Conservation (phyloP, 2,797 vertebrate genomes). For the Mycteria americana region DNA sequence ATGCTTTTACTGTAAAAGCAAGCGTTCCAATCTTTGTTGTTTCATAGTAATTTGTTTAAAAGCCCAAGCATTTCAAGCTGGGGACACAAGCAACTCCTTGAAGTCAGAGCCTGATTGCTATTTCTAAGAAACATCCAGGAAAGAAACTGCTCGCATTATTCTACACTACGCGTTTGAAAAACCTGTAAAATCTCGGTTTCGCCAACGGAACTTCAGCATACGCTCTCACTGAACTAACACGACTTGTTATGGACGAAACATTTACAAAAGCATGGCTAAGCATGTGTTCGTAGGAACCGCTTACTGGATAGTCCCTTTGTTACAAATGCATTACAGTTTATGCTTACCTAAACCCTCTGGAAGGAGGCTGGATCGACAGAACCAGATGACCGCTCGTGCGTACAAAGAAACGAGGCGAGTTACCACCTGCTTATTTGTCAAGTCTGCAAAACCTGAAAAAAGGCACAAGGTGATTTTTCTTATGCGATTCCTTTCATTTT, state of each 20-base stretch:
- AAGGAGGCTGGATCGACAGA: constrained; percentile 87
- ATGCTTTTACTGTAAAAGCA: background rate
- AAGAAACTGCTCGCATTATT: background rate
- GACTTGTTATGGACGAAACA: background rate
- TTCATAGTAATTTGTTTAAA: background rate
- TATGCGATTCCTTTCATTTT: background rate
- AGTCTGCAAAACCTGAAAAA: constrained; percentile 80
- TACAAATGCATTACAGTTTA: background rate
- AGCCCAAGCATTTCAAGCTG: background rate
- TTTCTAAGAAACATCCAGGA: background rate
- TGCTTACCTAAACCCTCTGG: constrained; percentile 87
- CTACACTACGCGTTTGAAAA: background rate
- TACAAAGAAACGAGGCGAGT: constrained; percentile 88
- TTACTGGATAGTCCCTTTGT: background rate
- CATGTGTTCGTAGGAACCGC: too few relatives aligned
- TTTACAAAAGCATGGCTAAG: background rate
- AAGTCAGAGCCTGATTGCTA: background rate
- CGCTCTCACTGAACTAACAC: background rate
- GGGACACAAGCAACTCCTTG: background rate
- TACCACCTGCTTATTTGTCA: constrained; percentile 87
- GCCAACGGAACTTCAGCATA: background rate
- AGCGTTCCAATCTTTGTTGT: background rate
- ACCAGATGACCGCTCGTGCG: constrained; percentile 94
- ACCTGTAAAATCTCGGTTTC: background rate
- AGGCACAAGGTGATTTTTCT: background rate